phyloP scores from a whole-genome alignment of 1,140 invertebrate species.

The Drosophila pseudoobscura region DNA sequence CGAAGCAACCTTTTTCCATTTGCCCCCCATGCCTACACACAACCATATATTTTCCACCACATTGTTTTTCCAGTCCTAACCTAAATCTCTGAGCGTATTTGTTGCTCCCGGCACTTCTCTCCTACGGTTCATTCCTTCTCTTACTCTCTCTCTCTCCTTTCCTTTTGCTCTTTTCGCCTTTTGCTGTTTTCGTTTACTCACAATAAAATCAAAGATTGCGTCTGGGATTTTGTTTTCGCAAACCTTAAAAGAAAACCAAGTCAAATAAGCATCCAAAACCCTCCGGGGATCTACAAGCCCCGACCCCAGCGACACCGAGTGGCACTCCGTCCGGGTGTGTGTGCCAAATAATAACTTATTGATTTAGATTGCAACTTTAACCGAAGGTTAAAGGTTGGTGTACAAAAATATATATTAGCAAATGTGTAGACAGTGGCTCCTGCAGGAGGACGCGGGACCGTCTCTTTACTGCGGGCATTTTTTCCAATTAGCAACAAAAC shows the following conservation, averaged over 20 bases:
- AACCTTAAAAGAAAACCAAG: constrained; percentile 46
- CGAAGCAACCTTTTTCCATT: not conserved
- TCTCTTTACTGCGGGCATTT: constrained; percentile 12
- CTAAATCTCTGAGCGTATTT: constrained; percentile 62
- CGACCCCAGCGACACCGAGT: not conserved
- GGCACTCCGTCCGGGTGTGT: not conserved
- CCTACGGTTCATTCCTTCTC: constrained; percentile 29
- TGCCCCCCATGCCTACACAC: not conserved
- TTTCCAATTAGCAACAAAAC: constrained; percentile 32
- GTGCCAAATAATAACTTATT: constrained; percentile 47
- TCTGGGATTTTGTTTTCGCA: constrained; percentile 54
- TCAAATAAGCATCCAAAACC: constrained; percentile 39
- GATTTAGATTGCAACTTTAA: constrained; percentile 47
- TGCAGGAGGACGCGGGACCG: not conserved
- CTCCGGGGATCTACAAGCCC: constrained; percentile 10
- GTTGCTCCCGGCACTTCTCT: constrained; percentile 40
- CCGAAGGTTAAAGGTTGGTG: not conserved
- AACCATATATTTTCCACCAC: constrained; percentile 16
- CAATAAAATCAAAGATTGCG: constrained; percentile 58
- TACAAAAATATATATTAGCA: constrained; percentile 5
- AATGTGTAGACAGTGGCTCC: constrained; percentile 3
- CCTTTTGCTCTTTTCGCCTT: constrained; percentile 33
- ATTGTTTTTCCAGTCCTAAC: constrained; percentile 52
- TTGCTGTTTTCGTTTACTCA: constrained; percentile 39
- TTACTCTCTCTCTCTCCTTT: not conserved